Conservation (phyloP, 1,140 invertebrate species). For the Heliconius eleuchia region DNA sequence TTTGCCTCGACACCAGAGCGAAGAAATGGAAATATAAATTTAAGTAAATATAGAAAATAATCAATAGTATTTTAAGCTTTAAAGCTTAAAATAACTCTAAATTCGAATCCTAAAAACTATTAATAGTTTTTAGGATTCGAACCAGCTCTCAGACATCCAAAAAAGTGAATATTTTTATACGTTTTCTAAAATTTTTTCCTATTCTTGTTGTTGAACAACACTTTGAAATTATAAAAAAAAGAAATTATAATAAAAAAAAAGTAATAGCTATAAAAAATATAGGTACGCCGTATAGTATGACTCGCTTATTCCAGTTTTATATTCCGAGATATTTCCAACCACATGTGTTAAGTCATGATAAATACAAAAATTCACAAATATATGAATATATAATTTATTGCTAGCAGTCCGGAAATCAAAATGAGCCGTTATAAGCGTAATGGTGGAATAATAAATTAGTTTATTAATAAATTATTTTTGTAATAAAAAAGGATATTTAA, state of each 20-base stretch:
- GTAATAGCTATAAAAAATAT: not conserved
- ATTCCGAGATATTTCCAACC: not conserved
- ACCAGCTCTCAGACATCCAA: no score
- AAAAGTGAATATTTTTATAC: no score
- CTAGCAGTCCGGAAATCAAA: constrained; percentile 22
- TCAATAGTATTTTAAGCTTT: no score
- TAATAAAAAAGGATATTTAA: not conserved
- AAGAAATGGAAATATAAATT: no score
- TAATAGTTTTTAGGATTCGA: no score
- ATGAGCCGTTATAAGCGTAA: constrained; percentile 16
- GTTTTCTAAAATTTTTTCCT: no score
- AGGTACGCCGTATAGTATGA: not conserved
- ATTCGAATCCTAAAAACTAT: no score
- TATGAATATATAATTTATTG: constrained; percentile 20
- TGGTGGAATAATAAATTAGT: not conserved
- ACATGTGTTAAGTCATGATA: constrained; percentile 20
- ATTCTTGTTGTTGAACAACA: no score
- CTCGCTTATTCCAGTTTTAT: constrained; percentile 17
- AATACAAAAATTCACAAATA: constrained; percentile 21
- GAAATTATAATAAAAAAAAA: not conserved
- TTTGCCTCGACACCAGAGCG: no score
- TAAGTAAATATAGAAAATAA: no score
- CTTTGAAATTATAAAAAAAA: not conserved
- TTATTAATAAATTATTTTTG: not conserved
- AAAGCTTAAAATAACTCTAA: no score